A percentile compares a stretch with the other conserved stretches of the same genome.
These are phyloP conservation scores for Hypomecis atomaria DNA, from an alignment of 2,888 invertebrate species.

Conservation along the genomic window DNA sequence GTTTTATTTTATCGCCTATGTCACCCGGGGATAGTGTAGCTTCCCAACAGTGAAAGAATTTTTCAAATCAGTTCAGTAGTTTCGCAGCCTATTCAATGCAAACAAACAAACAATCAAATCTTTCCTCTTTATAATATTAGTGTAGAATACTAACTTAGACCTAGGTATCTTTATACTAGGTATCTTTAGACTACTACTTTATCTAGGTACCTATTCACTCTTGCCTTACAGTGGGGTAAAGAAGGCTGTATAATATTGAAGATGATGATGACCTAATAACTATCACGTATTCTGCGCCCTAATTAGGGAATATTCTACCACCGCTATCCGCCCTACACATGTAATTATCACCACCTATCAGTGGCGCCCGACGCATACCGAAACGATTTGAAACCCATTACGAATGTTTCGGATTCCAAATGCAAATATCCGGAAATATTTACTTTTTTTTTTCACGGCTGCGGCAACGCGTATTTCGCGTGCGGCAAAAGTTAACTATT, in stretches of 20 bases:
- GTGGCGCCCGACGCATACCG: constrained; percentile 58
- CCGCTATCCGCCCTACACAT: constrained; percentile 57
- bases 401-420: constrained; percentile 62
- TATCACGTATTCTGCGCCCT: constrained; percentile 7
- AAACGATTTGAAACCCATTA: constrained; percentile 62
- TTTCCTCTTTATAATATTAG: too few species aligned
- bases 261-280: not conserved
- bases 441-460: constrained; percentile 3
- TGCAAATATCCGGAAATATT: constrained; percentile 72
- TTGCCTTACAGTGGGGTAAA: too few species aligned
- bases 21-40: too few species aligned
- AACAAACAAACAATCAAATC: too few species aligned
- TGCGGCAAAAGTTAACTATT: not conserved
- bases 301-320: constrained; percentile 46
- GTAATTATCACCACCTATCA: constrained; percentile 55
- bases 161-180: too few species aligned
- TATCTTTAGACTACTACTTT: too few species aligned
- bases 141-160: too few species aligned
- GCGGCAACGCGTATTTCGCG: constrained; percentile 6
- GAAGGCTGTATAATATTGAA: not conserved
- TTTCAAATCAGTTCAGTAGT: too few species aligned
- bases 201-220: too few species aligned
- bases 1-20: too few species aligned
- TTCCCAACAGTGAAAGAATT: too few species aligned
- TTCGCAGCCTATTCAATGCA: too few species aligned